Percentiles rank a stretch among this genome's conserved stretches.
These are phyloP conservation scores for Apamea crenata DNA, from an alignment of 2,888 invertebrate genomes.

Conservation along the genomic window DNA sequence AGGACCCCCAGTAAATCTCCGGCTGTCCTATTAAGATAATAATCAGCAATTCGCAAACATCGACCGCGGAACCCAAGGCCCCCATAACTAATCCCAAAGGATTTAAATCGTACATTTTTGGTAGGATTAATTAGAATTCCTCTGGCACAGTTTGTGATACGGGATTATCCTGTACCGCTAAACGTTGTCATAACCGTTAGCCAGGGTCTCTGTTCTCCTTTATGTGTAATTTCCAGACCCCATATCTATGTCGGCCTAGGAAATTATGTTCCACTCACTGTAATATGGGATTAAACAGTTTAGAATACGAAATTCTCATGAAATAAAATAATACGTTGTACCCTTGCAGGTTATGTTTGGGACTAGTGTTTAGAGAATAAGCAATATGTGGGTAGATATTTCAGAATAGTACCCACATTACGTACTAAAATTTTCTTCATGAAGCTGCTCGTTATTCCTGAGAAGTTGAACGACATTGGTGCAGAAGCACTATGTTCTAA, in stretches of 20 bases:
- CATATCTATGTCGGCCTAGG: constrained; percentile 54
- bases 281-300: constrained; percentile 58
- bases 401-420: constrained; percentile 8
- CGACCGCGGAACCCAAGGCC: constrained; percentile 73
- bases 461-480: constrained; percentile 15
- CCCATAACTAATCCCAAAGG: constrained; percentile 69
- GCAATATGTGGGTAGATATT: constrained; percentile 7
- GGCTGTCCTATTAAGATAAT: constrained; percentile 86
- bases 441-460: constrained; percentile 9
- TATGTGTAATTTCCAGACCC: constrained; percentile 58
- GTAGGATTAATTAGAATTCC: constrained; percentile 78
- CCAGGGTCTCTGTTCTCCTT: constrained; percentile 51
- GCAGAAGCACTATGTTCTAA: constrained; percentile 37
- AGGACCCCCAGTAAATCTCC: constrained; percentile 79
- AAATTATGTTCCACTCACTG: constrained; percentile 54
- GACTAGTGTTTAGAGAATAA: constrained; percentile 20
- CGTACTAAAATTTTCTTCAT: constrained; percentile 19
- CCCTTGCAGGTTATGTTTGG: constrained; percentile 16
- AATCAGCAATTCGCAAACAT: constrained; percentile 85
- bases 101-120: constrained; percentile 82
- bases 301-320: constrained; percentile 42
- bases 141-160: constrained; percentile 70
- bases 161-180: constrained; percentile 65
- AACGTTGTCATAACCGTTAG: constrained; percentile 65
- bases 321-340: constrained; percentile 49